These are phyloP conservation scores for Prinia subflava DNA, from an alignment of 2,113 vertebrate species.

Conservation along the genomic window DNA sequence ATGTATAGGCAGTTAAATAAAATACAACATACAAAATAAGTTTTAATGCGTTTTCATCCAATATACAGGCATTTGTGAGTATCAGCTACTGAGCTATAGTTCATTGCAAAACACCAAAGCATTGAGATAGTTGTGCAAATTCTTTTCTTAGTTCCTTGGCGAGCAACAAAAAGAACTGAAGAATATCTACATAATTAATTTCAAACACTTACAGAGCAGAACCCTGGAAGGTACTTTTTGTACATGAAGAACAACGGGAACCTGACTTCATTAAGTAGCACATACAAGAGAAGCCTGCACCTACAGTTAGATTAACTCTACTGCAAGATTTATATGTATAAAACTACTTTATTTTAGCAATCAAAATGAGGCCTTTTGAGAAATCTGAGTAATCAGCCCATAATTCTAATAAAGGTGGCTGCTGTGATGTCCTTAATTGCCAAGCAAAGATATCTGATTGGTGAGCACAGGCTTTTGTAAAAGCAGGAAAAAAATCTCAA, in stretches of 20 bases:
- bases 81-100: slow-evolving; percentile 51
- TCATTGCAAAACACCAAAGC: background rate
- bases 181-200: background rate
- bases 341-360: background rate
- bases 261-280: background rate
- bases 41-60: slow-evolving; percentile 37
- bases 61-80: slow-evolving; percentile 27
- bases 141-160: background rate
- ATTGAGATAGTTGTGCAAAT: background rate
- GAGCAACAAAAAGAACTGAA: background rate
- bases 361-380: background rate
- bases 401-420: background rate
- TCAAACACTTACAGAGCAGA: background rate
- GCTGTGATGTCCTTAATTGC: background rate
- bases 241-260: background rate
- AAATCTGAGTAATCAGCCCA: background rate
- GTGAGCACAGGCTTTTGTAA: background rate
- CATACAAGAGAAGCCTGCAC: background rate
- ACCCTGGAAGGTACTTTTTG: background rate
- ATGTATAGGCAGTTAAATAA: background rate
- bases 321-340: background rate
- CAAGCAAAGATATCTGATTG: background rate
- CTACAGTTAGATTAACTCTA: background rate
- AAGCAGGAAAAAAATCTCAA: background rate
- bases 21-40: slow-evolving; percentile 14